Base-by-base conservation (phyloP, 2,797 vertebrate genomes). In the Poeciliopsis turneri region DNA sequence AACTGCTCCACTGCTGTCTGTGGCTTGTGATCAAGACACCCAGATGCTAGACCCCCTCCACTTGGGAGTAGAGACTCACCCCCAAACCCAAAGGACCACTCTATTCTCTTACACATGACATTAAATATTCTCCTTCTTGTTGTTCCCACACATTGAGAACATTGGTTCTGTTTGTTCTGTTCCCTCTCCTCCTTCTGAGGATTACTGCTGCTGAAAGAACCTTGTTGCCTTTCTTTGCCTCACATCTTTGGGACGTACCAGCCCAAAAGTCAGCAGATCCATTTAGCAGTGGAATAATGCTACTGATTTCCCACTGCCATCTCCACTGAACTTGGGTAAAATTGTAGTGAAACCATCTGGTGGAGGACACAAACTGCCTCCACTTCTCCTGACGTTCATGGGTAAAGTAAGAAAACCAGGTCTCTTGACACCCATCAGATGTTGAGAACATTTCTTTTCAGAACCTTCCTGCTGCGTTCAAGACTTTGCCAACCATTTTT, bases 191-290 rank as follows among this genome's bases (percentile, higher is more conserved):
- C 88, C 88, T 90, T 57, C 81, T 73, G 79, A 89, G 93, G 92
- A 94, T 95, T 93, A 92, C 84, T 84, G 86, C 71, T 59, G 84
- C 80, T 95, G 87, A 95, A 95, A 94, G 92, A 92, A 81, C 33
- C 83, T 92, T 94, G 95, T 95, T 95, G 93, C 49, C 7, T 23
- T 23, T 8, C 49, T 51, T 8, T 83, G 88, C 80, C 86, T 88
- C 64, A 57, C 77, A 76, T 92, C 89, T 93, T 93, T 92, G 74
- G 87, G 91, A 94, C 92, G 89, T 89, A 84, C 90, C 89, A 85
- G 87, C 91, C 87, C 93, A 94, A 93, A 86, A 93, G 93, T 93
- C 93, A 95, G 92, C 82, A 88, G 92, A 94, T 89, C 90, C 84
- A 91, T 84, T 92, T 89, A 91, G 92, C 83, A 89, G 83, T 83